Evolutionary conservation across 1,140 invertebrate genomes (phyloP), one percentile per base, ranked within the genome.

Genomic region (Aphaenogaster floridana): DNA sequence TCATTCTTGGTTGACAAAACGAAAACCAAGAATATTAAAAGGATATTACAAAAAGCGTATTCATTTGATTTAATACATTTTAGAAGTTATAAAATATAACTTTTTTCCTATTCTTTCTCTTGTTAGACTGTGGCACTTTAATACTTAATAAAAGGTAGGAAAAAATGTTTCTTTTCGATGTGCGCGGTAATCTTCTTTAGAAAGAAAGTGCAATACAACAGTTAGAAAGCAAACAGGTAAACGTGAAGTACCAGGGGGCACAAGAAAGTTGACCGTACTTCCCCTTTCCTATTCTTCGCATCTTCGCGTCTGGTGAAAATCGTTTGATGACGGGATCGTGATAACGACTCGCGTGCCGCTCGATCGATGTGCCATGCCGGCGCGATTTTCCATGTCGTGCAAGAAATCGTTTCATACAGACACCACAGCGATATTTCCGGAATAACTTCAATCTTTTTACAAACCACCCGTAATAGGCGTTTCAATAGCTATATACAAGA

Each of bases 171-270:
- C 78, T 54, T 66, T 52, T 39, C 45, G 15, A 36, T n/a, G 5
- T 34, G 11, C 17, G 7, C 8, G 39, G 7, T 52, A 52, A 36
- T 50, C 11, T 45, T 52, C 28, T 74, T 42, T 52, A 8, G 42
- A 48, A 64, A 74, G 78, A 57, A 78, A 64, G 50, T 28, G 3
- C 15, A 39, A 13, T 34, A 64, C 39, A 17, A 77, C 54, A 6
- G 57, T 57, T 66, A 86, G 88, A 90, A 90, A 90, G 66, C 54
- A 83, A 83, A 86, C 57, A 39, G 15, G 11, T 50, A 71, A 90
- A 86, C 66, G 50, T 57, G 17, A 34, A 45, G n/a, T 45, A 78
- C 72, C 52, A 28, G 36, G 74, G 66, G 39, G 57, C 42, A 88
- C 28, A 57, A 68, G 86, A 87, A 83, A 89, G 79, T 89, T 78